Base-by-base conservation (phyloP, 2,113 vertebrate species). In the Mionectes macconnelli region DNA sequence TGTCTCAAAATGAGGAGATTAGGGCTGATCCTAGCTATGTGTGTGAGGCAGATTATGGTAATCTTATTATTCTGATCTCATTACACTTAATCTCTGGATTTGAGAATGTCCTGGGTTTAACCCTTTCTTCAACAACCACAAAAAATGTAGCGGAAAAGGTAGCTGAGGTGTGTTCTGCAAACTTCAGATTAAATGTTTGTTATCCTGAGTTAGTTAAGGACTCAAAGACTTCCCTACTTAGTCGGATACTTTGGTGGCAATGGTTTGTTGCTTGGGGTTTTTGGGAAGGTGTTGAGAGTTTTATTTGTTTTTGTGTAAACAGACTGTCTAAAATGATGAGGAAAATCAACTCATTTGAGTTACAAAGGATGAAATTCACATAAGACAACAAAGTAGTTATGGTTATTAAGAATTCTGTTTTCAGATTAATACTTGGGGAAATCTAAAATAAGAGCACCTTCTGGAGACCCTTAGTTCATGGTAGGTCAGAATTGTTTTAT, bases 21-120 rank as follows among this genome's bases (percentile, higher is more conserved):
- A 92, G 84, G 59, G 24, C 57, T 93, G 73, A 89, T 86, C 59
- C 83, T 57, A 82, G 77, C 68, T 96, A 81, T 96, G 78, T 94
- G 86, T 92, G 73, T 82, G 92, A 93, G 87, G 69, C 84, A 93
- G 91, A 96, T 96, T 95, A 87, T 47, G 42, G 57, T 97, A 96
- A 95, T 95, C 80, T 72, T 94, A 95, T 97, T 97, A 93, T 90
- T 97, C 80, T 95, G 93, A 97, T 95, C 85, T 97, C 84, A 93
- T 97, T 97, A 94, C 53, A 15, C 62, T 84, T 84, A 78, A 73
- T 77, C 67, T 89, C 76, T 80, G 88, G 59, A 72, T 95, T 82
- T 84, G 28, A 93, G 91, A 69, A 94, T 87, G 82, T 59, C 45
- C 52, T 83, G 31, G 16, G 2, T 87, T 97, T 96, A 97, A 97